These are phyloP conservation scores for Ctenopoma kingsleyae DNA, from an alignment of 2,797 vertebrate genomes.

Conservation along the genomic window DNA sequence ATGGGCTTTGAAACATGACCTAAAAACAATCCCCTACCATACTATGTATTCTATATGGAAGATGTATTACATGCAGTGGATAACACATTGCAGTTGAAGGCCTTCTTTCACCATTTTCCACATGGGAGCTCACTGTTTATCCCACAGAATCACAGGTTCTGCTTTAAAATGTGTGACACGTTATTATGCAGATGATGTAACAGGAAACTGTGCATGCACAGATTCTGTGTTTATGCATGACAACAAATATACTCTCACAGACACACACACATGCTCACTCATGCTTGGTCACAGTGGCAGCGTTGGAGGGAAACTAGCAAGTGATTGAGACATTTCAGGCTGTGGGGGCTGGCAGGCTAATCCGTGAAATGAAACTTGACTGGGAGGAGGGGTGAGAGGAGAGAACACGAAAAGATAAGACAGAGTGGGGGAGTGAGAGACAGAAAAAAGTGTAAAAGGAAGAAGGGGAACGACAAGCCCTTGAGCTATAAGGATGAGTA, in stretches of 20 bases:
- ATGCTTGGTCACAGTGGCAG: conserved; percentile 46
- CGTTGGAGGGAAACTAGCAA: conserved; percentile 51
- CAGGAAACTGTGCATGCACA: conserved; percentile 39
- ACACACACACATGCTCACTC: conserved; percentile 12
- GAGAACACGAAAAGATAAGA: conserved; percentile 75
- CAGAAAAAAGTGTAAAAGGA: conserved; percentile 26
- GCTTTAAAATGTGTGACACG: conserved; percentile 41
- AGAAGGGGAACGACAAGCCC: conserved; percentile 65
- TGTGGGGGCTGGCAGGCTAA: conserved; percentile 79
- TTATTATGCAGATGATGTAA: conserved; percentile 55
- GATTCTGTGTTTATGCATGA: conserved; percentile 34
- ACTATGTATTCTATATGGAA: conserved; percentile 22
- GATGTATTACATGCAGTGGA: conserved; percentile 27
- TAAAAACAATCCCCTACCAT: conserved; percentile 53
- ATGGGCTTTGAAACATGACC: conserved; percentile 72
- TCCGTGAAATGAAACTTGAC: conserved; percentile 84
- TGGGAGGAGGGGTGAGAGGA: conserved; percentile 73
- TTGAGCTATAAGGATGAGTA: conserved; percentile 68
- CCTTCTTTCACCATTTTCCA: not conserved
- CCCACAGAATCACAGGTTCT: conserved; percentile 54
- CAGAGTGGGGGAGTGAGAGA: conserved; percentile 56
- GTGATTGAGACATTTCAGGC: conserved; percentile 81
- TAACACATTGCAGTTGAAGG: not conserved
- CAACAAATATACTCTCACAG: conserved; percentile 24
- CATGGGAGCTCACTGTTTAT: conserved; percentile 24